A percentile compares a stretch with the other conserved stretches of the same genome.
These are phyloP conservation scores for Copidosoma aretas DNA, from an alignment of 2,888 invertebrate species.

Conservation along the genomic window DNA sequence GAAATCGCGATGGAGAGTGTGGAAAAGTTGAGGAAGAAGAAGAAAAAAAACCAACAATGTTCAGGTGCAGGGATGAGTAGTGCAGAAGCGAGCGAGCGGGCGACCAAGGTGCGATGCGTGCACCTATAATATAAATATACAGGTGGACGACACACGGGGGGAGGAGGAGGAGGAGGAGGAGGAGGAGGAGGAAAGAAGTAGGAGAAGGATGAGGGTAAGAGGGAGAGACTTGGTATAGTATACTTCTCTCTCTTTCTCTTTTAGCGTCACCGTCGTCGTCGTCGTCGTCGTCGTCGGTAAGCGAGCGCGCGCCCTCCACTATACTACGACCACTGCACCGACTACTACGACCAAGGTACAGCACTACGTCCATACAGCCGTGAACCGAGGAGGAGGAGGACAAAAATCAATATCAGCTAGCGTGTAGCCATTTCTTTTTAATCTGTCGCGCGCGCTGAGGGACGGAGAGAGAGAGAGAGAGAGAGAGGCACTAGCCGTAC, in stretches of 20 bases:
- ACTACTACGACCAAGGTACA: constrained; percentile 39
- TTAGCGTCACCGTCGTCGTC: not conserved
- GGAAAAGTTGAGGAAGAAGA: not conserved
- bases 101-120: constrained; percentile 8
- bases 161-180: constrained; percentile 35
- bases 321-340: too few species aligned
- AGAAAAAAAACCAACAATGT: too few species aligned
- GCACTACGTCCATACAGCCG: constrained; percentile 46
- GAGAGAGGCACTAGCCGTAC: not conserved
- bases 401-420: constrained; percentile 61
- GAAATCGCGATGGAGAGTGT: not conserved
- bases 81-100: constrained; percentile 44
- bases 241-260: constrained; percentile 40
- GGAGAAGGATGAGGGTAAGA: constrained; percentile 40
- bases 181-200: constrained; percentile 33
- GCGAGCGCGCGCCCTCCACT: too few species aligned
- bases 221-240: constrained; percentile 53
- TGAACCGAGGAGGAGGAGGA: constrained; percentile 60
- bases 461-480: not conserved
- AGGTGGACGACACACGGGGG: constrained; percentile 12
- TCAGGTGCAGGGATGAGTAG: constrained; percentile 32
- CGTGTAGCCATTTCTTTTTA: constrained; percentile 63
- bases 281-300: not conserved
- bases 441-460: constrained; percentile 58
- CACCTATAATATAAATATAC: not conserved